Conservation (phyloP, 2,888 invertebrate genomes). For the Hydrotaea diabolus region DNA sequence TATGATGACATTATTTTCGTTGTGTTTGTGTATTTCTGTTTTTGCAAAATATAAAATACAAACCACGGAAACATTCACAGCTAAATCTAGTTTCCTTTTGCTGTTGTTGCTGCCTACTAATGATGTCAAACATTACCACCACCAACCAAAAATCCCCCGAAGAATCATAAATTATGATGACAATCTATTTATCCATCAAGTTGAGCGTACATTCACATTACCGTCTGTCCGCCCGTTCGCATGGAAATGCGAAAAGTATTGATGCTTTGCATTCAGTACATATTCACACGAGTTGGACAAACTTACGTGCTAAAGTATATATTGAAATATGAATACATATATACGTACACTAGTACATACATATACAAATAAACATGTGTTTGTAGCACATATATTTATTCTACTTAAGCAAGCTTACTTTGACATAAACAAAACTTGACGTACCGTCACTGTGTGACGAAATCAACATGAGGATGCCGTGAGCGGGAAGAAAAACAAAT, state of each 20-base stretch:
- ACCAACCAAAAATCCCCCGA: slow-evolving; percentile 20
- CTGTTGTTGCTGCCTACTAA: slow-evolving; percentile 37
- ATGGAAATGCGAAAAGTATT: background rate
- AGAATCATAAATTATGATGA: slow-evolving; percentile 48
- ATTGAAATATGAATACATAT: background rate
- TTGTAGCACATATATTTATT: slow-evolving; percentile 18
- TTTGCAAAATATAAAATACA: background rate
- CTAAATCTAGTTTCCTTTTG: slow-evolving; percentile 2
- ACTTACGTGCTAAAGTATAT: too few relatives aligned
- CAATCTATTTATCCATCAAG: slow-evolving; percentile 25
- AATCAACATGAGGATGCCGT: background rate
- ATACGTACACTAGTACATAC: background rate
- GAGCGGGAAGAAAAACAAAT: too few relatives aligned
- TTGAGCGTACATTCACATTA: background rate
- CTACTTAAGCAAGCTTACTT: slow-evolving; percentile 4
- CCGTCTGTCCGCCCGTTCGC: background rate
- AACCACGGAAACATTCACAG: background rate
- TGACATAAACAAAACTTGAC: slow-evolving; percentile 2
- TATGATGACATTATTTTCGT: too few relatives aligned
- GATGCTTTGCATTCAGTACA: too few relatives aligned
- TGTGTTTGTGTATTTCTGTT: too few relatives aligned
- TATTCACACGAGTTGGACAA: too few relatives aligned
- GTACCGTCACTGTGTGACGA: background rate
- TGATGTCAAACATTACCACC: slow-evolving; percentile 52
- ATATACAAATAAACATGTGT: background rate